Conservation (phyloP, 2,113 vertebrate genomes). For the Nyctereutes procyonoides region DNA sequence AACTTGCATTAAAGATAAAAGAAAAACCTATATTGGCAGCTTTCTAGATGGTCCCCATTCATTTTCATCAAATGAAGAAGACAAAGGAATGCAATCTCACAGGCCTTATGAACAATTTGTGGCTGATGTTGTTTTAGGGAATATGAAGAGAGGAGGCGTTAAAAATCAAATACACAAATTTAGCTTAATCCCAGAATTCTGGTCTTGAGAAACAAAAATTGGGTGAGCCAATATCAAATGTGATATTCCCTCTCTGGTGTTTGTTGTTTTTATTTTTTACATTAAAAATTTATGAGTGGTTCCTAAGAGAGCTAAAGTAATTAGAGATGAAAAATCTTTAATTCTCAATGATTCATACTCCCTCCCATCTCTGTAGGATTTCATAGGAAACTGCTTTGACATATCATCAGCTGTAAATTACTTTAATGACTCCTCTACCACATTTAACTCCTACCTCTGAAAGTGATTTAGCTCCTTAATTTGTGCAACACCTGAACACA, state of each 20-base stretch:
- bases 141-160: neutral
- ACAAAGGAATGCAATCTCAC: neutral
- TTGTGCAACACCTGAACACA: slow-evolving; percentile 81
- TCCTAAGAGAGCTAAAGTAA: slow-evolving; percentile 69
- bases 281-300: slow-evolving; percentile 67
- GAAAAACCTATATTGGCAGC: neutral
- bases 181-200: neutral
- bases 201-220: slow-evolving; percentile 28
- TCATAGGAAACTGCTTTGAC: slow-evolving; percentile 77
- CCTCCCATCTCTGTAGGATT: slow-evolving; percentile 70
- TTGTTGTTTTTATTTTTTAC: slow-evolving; percentile 66
- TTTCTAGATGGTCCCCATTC: neutral
- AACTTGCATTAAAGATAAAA: neutral
- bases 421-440: slow-evolving; percentile 82
- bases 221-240: neutral
- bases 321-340: slow-evolving; percentile 73
- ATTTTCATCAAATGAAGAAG: slow-evolving; percentile 25
- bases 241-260: slow-evolving; percentile 14
- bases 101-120: neutral
- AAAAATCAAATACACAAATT: slow-evolving; percentile 31
- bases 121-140: neutral
- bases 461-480: slow-evolving; percentile 83
- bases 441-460: slow-evolving; percentile 80
- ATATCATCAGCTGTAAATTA: slow-evolving; percentile 80
- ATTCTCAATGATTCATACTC: slow-evolving; percentile 69